A percentile compares a stretch with the other conserved stretches of the same genome.
These are phyloP conservation scores for Dasysyrphus albostriatus DNA, from an alignment of 2,888 invertebrate species.

Conservation along the genomic window DNA sequence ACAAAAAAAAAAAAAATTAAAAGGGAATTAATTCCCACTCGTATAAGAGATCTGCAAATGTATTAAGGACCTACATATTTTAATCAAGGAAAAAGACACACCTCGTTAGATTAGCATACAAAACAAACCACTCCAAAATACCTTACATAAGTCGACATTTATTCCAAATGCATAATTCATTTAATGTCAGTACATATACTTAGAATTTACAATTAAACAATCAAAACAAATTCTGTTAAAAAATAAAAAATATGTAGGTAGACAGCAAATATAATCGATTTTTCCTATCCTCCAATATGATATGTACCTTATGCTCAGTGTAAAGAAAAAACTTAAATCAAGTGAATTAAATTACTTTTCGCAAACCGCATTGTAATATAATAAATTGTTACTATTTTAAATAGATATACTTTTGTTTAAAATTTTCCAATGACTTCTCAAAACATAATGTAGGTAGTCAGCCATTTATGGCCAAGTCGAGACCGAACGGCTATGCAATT, in stretches of 20 bases:
- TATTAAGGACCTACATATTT: not conserved
- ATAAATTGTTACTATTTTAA: not conserved
- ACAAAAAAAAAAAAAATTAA: not conserved
- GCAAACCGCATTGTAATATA: not conserved
- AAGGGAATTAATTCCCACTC: not conserved
- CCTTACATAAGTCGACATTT: conserved; percentile 6
- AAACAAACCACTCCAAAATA: not conserved
- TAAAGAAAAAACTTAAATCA: not conserved
- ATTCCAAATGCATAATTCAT: not conserved
- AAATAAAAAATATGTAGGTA: conserved; percentile 39
- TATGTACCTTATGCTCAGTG: not conserved
- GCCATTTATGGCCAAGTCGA: conserved; percentile 10
- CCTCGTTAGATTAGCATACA: not conserved
- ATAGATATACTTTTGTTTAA: not conserved
- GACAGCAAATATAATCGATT: conserved; percentile 66
- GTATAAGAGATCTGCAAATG: not conserved
- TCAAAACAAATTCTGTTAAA: conserved; percentile 3
- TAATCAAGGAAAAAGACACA: not conserved
- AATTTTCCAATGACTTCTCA: not conserved
- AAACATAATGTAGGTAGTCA: not conserved
- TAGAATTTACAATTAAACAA: not conserved
- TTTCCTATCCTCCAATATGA: conserved; percentile 34
- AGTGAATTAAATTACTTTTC: not conserved
- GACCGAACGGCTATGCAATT: not conserved
- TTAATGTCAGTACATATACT: not conserved